These are phyloP conservation scores for Gavia stellata DNA, from an alignment of 2,113 vertebrate species.

Conservation along the genomic window DNA sequence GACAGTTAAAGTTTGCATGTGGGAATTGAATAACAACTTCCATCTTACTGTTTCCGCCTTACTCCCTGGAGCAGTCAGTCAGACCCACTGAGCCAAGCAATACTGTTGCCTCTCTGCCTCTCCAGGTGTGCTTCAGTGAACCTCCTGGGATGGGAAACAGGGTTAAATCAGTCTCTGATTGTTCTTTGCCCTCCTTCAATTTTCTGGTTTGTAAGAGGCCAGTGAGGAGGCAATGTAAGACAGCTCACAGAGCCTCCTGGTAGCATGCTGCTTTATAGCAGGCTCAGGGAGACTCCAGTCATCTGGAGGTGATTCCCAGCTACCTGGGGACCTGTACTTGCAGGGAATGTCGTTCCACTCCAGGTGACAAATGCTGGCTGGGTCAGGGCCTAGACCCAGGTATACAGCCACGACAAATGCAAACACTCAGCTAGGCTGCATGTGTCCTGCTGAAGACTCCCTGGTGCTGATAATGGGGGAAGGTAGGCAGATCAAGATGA, in stretches of 20 bases:
- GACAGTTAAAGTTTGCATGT: neutral
- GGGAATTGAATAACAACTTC: neutral
- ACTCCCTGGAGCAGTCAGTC: neutral
- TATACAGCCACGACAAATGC: rapidly evolving
- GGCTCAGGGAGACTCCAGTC: neutral
- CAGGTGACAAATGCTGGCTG: neutral
- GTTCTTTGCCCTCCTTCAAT: neutral
- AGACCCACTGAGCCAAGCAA: neutral
- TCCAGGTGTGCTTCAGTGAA: neutral
- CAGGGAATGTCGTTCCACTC: neutral
- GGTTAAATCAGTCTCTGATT: neutral
- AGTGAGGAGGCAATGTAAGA: neutral
- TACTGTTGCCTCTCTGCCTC: neutral
- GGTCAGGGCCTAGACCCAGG: neutral
- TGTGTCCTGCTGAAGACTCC: neutral
- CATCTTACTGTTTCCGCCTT: neutral
- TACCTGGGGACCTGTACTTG: neutral
- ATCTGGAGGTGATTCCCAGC: neutral
- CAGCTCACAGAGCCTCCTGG: neutral
- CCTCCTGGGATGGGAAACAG: neutral
- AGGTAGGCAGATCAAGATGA: neutral
- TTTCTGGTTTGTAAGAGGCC: neutral
- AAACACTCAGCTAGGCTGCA: neutral
- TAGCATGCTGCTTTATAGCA: neutral
- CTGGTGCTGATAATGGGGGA: neutral